Percentiles rank a stretch among this genome's conserved stretches.
These are phyloP conservation scores for Falco biarmicus DNA, from an alignment of 2,797 vertebrate genomes.

Conservation along the genomic window DNA sequence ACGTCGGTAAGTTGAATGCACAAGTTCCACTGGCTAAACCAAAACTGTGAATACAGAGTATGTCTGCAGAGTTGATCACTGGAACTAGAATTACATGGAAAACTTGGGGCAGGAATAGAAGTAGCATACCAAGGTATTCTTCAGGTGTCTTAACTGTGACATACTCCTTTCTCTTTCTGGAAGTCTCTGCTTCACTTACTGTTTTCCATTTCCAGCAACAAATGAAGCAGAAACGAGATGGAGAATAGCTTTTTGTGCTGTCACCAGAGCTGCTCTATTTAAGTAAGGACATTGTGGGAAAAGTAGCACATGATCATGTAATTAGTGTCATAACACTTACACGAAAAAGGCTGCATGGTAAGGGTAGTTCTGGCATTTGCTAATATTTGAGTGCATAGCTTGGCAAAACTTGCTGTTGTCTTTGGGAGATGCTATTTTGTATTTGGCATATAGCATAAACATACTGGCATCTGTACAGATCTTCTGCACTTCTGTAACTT, in stretches of 20 bases:
- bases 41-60: not conserved
- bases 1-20: not conserved
- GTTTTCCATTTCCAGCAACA: not conserved
- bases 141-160: not conserved
- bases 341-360: not conserved
- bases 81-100: not conserved
- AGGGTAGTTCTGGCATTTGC: not conserved
- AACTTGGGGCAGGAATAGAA: not conserved
- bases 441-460: not conserved
- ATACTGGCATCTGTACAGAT: too few relatives aligned
- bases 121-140: not conserved
- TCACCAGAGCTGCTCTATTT: not conserved
- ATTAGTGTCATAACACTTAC: not conserved
- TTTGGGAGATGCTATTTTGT: not conserved
- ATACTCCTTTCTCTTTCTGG: not conserved
- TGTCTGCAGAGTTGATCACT: not conserved
- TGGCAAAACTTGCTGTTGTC: not conserved
- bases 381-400: not conserved
- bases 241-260: not conserved
- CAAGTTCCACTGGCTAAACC: not conserved
- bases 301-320: not conserved
- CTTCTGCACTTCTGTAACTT: not conserved
- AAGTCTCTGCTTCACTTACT: not conserved
- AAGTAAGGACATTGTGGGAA: not conserved
- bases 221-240: not conserved